Percentiles rank a stretch among this genome's conserved stretches.
phyloP scores from a whole-genome alignment of 2,888 invertebrate species.

The Furcula furcula region DNA sequence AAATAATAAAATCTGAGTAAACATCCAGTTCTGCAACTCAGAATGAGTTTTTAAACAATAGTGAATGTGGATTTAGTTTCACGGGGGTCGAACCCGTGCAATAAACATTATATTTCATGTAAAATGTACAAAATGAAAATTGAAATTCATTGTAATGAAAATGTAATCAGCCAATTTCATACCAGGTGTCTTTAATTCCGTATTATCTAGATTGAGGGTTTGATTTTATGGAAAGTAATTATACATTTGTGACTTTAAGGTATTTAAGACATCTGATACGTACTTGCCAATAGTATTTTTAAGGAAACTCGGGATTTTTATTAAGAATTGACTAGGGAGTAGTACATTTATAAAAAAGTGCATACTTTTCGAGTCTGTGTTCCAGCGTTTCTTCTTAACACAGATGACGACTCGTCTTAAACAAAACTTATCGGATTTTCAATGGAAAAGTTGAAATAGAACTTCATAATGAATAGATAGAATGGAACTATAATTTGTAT shows the following conservation, averaged over 20 bases:
- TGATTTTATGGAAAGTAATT: too few species aligned
- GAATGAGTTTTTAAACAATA: neutral
- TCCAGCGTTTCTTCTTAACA: constrained; percentile 21
- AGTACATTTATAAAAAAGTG: constrained; percentile 16
- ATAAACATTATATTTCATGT: neutral
- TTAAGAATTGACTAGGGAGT: constrained; percentile 8
- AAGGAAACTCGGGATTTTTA: constrained; percentile 26
- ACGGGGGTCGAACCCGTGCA: constrained; percentile 44
- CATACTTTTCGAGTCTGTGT: constrained; percentile 29
- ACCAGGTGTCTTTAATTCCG: constrained; percentile 34
- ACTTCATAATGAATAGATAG: constrained; percentile 38
- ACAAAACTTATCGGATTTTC: constrained; percentile 18
- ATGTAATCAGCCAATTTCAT: constrained; percentile 40
- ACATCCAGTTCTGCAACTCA: neutral
- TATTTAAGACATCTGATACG: constrained; percentile 24
- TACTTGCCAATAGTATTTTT: constrained; percentile 14
- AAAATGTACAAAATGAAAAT: neutral
- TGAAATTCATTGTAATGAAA: too few species aligned
- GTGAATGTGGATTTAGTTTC: constrained; percentile 2
- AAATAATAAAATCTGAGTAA: constrained; percentile 3
- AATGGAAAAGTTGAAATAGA: constrained; percentile 7
- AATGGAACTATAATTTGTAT: constrained; percentile 61
- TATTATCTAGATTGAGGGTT: too few species aligned
- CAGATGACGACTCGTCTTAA: constrained; percentile 29
- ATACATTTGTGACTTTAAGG: neutral